A percentile compares a stretch with the other conserved stretches of the same genome.
Evolutionary conservation across 1,140 invertebrate genomes (phyloP).

Genomic region (Drosophila murphyi): DNA sequence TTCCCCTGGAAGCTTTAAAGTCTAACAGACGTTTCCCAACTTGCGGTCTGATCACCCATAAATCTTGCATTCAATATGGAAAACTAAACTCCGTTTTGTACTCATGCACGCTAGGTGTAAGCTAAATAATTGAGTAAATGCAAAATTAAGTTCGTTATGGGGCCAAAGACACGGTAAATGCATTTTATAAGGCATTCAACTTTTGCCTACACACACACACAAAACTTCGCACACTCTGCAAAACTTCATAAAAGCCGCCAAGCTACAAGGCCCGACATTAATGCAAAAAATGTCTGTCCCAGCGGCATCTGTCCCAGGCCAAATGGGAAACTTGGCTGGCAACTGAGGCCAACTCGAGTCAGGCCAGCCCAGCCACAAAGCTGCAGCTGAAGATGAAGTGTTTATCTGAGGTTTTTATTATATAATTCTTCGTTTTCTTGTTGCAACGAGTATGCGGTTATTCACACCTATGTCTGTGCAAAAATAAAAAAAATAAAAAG

Average conservation of each 20-base stretch:
- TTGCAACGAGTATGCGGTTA: conserved; percentile 55
- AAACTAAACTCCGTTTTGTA: neutral
- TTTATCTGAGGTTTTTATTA: conserved; percentile 45
- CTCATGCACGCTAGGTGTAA: neutral
- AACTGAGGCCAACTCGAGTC: conserved; percentile 13
- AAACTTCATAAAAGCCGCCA: conserved; percentile 39
- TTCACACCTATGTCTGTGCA: conserved; percentile 64
- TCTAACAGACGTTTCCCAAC: neutral
- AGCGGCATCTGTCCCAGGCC: neutral
- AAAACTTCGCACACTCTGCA: neutral
- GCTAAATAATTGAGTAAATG: conserved; percentile 40
- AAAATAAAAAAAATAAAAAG: conserved; percentile 1
- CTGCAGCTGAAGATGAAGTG: conserved; percentile 40
- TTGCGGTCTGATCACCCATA: neutral
- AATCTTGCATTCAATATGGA: neutral
- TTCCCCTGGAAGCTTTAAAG: neutral
- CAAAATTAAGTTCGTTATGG: conserved; percentile 21
- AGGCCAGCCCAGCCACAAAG: conserved; percentile 30
- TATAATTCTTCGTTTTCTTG: conserved; percentile 8
- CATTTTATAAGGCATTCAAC: conserved; percentile 45
- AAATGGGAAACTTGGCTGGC: conserved; percentile 50
- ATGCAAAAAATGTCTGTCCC: conserved; percentile 30
- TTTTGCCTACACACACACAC: conserved; percentile 11
- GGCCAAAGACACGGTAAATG: conserved; percentile 39
- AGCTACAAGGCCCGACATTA: conserved; percentile 26